Evolutionary conservation across 2,888 invertebrate species (phyloP).

Genomic region (Drosophila cognata): DNA sequence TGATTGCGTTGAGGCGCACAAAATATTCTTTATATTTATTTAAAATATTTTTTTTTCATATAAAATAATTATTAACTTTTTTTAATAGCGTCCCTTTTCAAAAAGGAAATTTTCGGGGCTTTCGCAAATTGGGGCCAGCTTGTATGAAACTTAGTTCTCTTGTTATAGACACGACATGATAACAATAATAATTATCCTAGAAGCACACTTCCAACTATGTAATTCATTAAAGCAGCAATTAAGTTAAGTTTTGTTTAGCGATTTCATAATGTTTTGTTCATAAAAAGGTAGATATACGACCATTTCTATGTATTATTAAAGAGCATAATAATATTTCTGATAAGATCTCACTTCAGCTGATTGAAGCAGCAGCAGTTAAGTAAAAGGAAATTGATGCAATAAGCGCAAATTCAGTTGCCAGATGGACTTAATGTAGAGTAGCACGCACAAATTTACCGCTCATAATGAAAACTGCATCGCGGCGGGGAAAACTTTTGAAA

Average conservation of each 20-base stretch:
- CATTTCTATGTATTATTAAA: not conserved
- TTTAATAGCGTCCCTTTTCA: not conserved
- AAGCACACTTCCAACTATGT: not conserved
- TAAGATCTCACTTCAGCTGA: not conserved
- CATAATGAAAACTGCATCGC: slow-evolving; percentile 10
- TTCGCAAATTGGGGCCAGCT: not conserved
- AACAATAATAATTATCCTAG: not conserved
- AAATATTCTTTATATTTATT: not conserved
- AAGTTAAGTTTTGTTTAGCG: not conserved
- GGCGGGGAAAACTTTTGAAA: slow-evolving; percentile 5
- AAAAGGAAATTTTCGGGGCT: not conserved
- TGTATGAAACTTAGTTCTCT: not conserved
- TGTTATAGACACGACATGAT: not conserved
- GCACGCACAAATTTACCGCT: not conserved
- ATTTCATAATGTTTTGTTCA: not conserved
- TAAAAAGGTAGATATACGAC: not conserved
- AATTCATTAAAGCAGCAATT: slow-evolving; percentile 16
- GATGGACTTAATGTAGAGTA: not conserved
- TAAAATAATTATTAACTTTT: not conserved
- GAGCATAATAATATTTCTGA: not conserved
- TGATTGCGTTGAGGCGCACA: not conserved
- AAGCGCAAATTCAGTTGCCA: slow-evolving; percentile 8
- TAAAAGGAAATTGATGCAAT: not conserved
- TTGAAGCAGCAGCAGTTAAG: not conserved
- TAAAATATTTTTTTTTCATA: not conserved